These are phyloP conservation scores for Spatula versicolor DNA, from an alignment of 2,797 vertebrate species.

Conservation along the genomic window DNA sequence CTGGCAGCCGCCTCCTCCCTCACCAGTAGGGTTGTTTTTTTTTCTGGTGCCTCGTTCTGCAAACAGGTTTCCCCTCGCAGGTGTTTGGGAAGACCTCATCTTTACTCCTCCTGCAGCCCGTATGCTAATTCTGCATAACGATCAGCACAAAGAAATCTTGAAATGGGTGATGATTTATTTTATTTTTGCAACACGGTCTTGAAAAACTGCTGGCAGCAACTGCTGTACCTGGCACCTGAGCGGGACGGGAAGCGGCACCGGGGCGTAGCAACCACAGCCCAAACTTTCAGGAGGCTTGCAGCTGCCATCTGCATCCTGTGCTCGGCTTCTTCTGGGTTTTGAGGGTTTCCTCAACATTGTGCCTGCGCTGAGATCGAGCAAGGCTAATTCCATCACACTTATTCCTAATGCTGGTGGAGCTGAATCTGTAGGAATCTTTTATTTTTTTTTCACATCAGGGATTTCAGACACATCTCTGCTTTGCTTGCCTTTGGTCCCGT, in stretches of 20 bases:
- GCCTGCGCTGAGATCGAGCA: neutral
- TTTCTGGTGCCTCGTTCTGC: neutral
- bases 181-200: neutral
- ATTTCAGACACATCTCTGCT: neutral
- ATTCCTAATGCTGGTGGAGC: neutral
- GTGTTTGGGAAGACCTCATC: constrained; percentile 4
- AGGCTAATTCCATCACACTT: neutral
- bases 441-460: neutral
- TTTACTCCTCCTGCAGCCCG: neutral
- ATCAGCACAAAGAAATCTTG: neutral
- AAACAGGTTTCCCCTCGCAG: constrained; percentile 49
- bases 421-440: neutral
- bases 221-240: neutral
- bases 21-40: neutral
- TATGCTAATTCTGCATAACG: neutral
- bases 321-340: neutral
- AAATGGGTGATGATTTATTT: neutral
- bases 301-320: neutral
- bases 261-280: constrained; percentile 24
- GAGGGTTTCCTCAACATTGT: neutral
- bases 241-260: neutral
- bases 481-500: neutral
- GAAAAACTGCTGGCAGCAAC: neutral
- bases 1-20: constrained; percentile 28
- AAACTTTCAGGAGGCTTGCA: neutral